Conservation (phyloP, 2,113 vertebrate genomes). For the Elephantulus edwardii region DNA sequence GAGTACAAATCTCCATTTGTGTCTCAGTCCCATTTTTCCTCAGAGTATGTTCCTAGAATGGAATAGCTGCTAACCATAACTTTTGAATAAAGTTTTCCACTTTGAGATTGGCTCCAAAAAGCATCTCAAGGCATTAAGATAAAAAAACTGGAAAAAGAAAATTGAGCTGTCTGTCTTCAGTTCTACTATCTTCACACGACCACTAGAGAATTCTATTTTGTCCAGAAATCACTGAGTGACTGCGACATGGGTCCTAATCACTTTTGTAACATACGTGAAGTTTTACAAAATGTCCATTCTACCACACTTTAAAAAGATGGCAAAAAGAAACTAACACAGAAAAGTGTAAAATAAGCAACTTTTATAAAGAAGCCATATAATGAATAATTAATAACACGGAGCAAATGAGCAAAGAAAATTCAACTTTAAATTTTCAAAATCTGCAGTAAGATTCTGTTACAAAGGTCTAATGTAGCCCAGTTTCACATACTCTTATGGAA, state of each 20-base stretch:
- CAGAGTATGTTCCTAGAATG: too few species aligned
- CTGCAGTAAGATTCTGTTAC: slow-evolving; percentile 12
- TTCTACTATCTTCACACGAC: neutral
- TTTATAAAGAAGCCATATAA: neutral
- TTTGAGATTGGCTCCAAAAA: neutral
- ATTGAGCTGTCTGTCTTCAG: neutral
- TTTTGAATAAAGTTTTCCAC: slow-evolving; percentile 35
- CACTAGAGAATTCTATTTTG: slow-evolving; percentile 15
- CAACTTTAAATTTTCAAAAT: slow-evolving; percentile 51
- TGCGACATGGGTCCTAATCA: neutral
- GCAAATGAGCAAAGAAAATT: slow-evolving; percentile 33
- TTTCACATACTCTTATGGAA: slow-evolving; percentile 50
- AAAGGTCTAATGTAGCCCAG: slow-evolving; percentile 22
- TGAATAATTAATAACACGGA: slow-evolving; percentile 10
- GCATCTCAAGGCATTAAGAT: slow-evolving; percentile 28
- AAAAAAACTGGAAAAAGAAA: slow-evolving; percentile 45
- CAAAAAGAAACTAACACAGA: slow-evolving; percentile 47
- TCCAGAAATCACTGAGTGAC: slow-evolving; percentile 28
- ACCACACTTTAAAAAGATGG: slow-evolving; percentile 31
- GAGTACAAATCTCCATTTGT: too few species aligned
- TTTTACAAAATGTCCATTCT: slow-evolving; percentile 24
- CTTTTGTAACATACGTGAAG: neutral
- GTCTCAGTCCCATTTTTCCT: too few species aligned
- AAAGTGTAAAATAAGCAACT: slow-evolving; percentile 19
- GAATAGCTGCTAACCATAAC: too few species aligned